phyloP scores from a whole-genome alignment of 2,797 vertebrate species.

The Threskiornis aethiopicus region DNA sequence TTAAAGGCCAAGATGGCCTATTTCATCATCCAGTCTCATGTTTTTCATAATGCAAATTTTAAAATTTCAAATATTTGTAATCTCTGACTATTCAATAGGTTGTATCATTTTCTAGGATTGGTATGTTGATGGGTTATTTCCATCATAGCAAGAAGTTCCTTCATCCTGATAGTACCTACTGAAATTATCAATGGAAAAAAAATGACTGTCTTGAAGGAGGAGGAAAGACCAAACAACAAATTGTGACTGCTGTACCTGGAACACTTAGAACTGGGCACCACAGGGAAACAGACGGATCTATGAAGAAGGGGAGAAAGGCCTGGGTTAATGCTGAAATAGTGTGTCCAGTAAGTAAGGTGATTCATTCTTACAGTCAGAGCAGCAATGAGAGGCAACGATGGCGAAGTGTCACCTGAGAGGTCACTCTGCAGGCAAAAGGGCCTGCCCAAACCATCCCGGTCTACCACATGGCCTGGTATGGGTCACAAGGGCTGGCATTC shows the following conservation, averaged over 20 bases:
- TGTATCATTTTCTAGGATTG: not conserved
- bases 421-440: not conserved
- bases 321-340: not conserved
- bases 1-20: not conserved
- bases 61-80: not conserved
- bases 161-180: not conserved
- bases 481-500: not conserved
- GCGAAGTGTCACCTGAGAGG: not conserved
- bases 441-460: not conserved
- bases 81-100: not conserved
- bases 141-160: not conserved
- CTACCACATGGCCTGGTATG: not conserved
- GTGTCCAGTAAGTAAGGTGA: not conserved
- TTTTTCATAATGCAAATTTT: not conserved
- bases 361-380: not conserved
- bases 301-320: not conserved
- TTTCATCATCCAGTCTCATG: not conserved
- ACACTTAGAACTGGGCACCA: not conserved
- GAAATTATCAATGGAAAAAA: not conserved
- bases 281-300: not conserved
- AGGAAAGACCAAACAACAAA: not conserved
- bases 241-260: not conserved
- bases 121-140: not conserved
- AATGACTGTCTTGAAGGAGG: not conserved
- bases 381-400: fast-evolving